These are phyloP conservation scores for Gasterosteus aculeatus DNA, from an alignment of 2,113 vertebrate species.

Conservation along the genomic window DNA sequence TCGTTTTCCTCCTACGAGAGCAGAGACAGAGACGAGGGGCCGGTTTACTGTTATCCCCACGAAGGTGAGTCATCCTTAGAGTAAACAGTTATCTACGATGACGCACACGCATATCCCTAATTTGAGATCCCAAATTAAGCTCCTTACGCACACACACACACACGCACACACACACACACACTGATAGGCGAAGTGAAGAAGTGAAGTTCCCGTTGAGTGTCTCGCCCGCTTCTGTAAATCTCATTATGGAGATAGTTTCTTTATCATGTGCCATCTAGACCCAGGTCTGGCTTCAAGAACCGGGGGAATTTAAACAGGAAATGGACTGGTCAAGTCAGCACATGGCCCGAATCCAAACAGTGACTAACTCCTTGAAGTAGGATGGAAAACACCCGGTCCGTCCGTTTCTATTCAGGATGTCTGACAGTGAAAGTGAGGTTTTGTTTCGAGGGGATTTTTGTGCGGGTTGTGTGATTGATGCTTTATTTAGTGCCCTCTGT, in stretches of 20 bases:
- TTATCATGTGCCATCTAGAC: slow-evolving; percentile 62
- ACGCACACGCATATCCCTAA: slow-evolving; percentile 34
- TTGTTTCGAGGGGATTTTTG: slow-evolving; percentile 20
- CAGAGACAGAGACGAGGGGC: slow-evolving; percentile 91
- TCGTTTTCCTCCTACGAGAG: slow-evolving; percentile 98
- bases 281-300: slow-evolving; percentile 39
- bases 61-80: slow-evolving; percentile 84
- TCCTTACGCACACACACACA: not conserved
- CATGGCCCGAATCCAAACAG: slow-evolving; percentile 60
- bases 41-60: slow-evolving; percentile 93
- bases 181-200: not conserved
- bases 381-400: slow-evolving; percentile 46
- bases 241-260: slow-evolving; percentile 55
- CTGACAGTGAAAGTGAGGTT: slow-evolving; percentile 24
- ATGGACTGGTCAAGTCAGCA: slow-evolving; percentile 71
- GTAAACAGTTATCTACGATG: slow-evolving; percentile 52
- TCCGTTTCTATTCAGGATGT: slow-evolving; percentile 48
- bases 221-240: slow-evolving; percentile 57
- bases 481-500: not conserved
- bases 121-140: not conserved
- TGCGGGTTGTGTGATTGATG: slow-evolving; percentile 11
- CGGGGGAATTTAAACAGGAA: slow-evolving; percentile 77
- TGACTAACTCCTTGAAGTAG: slow-evolving; percentile 68
- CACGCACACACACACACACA: not conserved
- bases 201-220: slow-evolving; percentile 26